phyloP scores from a whole-genome alignment of 2,113 vertebrate genomes.

The Amblyornis subalaris region DNA sequence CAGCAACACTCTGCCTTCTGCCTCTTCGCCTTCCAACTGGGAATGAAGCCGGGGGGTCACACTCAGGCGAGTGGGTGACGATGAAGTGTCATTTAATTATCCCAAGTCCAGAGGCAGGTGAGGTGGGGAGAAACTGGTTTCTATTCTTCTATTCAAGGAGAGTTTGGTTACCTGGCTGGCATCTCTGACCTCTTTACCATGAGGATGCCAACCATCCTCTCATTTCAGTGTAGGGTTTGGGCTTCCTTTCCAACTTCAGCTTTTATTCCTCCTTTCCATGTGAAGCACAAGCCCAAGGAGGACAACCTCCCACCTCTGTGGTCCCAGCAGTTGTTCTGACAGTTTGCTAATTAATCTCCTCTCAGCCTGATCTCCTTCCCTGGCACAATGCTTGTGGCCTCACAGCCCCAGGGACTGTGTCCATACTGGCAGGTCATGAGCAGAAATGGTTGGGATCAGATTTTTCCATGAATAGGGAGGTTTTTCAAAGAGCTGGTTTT shows the following conservation, averaged over 20 bases:
- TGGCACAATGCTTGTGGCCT: neutral
- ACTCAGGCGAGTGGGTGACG: neutral
- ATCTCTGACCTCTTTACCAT: neutral
- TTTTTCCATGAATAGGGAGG: neutral
- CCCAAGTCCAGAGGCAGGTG: fast-evolving
- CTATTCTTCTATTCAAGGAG: neutral
- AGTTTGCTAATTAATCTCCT: neutral
- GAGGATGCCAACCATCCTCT: neutral
- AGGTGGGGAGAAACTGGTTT: neutral
- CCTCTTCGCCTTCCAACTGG: neutral
- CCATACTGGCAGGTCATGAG: neutral
- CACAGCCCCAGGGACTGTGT: neutral
- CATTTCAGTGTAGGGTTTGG: neutral
- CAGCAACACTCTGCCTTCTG: neutral
- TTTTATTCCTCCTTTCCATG: neutral
- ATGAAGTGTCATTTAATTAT: neutral
- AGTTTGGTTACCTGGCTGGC: neutral
- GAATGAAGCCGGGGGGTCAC: fast-evolving
- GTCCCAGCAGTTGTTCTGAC: neutral
- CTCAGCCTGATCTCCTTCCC: neutral
- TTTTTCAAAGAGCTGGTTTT: neutral
- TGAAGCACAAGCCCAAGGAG: neutral
- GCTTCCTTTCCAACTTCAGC: neutral
- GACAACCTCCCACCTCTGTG: neutral
- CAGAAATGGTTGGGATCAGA: neutral